phyloP scores from a whole-genome alignment of 1,140 invertebrate genomes.

The Radopholus similis region DNA sequence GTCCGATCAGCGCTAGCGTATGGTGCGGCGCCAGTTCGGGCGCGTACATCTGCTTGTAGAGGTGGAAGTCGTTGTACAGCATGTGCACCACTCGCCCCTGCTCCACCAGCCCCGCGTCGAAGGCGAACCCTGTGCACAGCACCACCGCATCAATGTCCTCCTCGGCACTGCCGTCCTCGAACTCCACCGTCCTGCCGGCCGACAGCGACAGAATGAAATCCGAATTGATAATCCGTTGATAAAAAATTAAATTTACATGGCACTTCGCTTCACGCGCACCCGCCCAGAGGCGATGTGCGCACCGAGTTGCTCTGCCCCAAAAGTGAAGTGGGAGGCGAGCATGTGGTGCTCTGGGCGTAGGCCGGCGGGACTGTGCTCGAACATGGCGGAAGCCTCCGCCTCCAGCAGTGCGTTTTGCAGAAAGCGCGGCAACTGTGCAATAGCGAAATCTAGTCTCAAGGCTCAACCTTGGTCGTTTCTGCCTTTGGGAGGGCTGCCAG shows the following conservation, averaged over 20 bases:
- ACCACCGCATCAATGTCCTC: conserved; percentile 14
- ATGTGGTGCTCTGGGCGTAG: too few relatives aligned
- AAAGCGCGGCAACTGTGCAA: neutral
- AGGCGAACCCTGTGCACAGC: conserved; percentile 22
- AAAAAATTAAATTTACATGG: too few relatives aligned
- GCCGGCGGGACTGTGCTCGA: neutral
- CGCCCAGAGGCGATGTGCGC: conserved; percentile 2
- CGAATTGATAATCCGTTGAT: too few relatives aligned
- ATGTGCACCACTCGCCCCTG: conserved; percentile 14
- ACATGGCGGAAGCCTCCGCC: neutral
- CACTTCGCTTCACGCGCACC: too few relatives aligned
- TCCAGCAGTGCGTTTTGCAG: neutral
- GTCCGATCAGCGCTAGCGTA: conserved; percentile 32
- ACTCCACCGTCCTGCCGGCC: conserved; percentile 14
- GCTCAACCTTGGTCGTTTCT: too few relatives aligned
- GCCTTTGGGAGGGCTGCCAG: neutral
- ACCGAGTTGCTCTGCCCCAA: conserved; percentile 14
- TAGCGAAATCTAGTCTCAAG: too few relatives aligned
- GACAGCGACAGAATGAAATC: conserved; percentile 21
- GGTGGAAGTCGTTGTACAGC: conserved; percentile 24
- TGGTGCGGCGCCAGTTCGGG: conserved; percentile 24
- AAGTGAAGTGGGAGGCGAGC: conserved; percentile 17
- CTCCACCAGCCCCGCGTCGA: conserved; percentile 23
- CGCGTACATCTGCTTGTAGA: conserved; percentile 30
- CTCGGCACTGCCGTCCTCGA: conserved; percentile 6